These are phyloP conservation scores for Temnothorax longispinosus DNA, from an alignment of 1,140 invertebrate species.

Conservation along the genomic window DNA sequence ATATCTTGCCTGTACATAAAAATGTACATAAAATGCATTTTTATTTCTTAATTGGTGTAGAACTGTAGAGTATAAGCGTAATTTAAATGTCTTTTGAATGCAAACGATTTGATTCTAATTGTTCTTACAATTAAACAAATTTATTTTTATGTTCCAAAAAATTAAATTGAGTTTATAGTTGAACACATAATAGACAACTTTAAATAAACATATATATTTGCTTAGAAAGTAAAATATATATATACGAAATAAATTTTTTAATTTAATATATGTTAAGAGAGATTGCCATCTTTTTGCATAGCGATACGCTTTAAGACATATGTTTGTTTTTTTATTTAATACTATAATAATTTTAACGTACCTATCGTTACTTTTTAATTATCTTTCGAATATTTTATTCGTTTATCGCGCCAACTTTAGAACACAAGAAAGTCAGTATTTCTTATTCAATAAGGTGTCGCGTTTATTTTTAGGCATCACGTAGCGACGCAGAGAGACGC, in stretches of 20 bases:
- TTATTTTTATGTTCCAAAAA: background rate
- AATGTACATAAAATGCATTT: background rate
- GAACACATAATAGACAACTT: background rate
- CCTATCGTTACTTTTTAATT: background rate
- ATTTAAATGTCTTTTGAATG: background rate
- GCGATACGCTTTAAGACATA: background rate
- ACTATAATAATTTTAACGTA: background rate
- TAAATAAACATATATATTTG: background rate
- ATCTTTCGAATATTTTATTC: background rate
- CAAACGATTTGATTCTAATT: background rate
- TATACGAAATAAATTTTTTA: background rate
- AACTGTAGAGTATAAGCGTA: background rate
- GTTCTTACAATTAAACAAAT: background rate
- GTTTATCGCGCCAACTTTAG: background rate
- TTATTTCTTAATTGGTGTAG: background rate
- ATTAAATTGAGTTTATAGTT: background rate
- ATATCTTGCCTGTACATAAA: background rate
- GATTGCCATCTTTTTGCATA: background rate
- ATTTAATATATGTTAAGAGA: background rate
- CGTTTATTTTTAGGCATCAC: slow-evolving; percentile 42
- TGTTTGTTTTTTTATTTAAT: background rate
- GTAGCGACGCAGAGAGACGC: background rate
- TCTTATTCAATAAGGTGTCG: slow-evolving; percentile 7
- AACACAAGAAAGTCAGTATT: background rate
- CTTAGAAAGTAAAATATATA: background rate